A percentile compares a stretch with the other conserved stretches of the same genome.
phyloP scores from a whole-genome alignment of 1,140 invertebrate genomes.

The Drosophila simulans region DNA sequence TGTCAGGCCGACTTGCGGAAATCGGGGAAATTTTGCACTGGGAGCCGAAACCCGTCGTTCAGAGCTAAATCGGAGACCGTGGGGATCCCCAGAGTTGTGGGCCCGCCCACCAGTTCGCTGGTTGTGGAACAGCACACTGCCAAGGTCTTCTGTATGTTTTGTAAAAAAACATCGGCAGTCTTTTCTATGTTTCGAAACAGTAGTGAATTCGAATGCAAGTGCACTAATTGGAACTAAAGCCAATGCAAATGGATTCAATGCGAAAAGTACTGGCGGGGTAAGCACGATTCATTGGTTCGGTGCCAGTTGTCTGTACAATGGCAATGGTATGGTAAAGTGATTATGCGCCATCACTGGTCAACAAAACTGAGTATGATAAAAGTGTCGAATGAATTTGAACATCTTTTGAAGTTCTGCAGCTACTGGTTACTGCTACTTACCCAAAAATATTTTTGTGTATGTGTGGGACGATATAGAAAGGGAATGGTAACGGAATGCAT shows the following conservation, averaged over 20 bases:
- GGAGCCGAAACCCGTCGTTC: constrained; percentile 2
- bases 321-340: constrained; percentile 12
- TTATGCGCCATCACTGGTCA: constrained; percentile 26
- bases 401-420: no score
- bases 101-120: constrained; percentile 10
- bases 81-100: constrained; percentile 27
- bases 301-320: constrained; percentile 9
- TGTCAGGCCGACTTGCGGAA: constrained; percentile 19
- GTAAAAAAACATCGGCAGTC: constrained; percentile 30
- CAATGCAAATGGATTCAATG: constrained; percentile 16
- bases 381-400: not conserved
- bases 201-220: not conserved
- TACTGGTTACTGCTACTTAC: not conserved
- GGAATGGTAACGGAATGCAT: not conserved
- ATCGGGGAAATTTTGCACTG: constrained; percentile 25
- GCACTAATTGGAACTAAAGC: not conserved
- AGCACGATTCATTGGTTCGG: constrained; percentile 28
- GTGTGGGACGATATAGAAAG: not conserved
- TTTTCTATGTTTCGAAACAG: constrained; percentile 29
- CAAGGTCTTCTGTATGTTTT: constrained; percentile 15
- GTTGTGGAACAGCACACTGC: constrained; percentile 26
- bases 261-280: constrained; percentile 16
- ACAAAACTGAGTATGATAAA: constrained; percentile 9
- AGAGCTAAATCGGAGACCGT: constrained; percentile 17
- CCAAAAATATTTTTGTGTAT: not conserved